phyloP scores from a whole-genome alignment of 1,140 invertebrate genomes.

The Papilio aristodemus region DNA sequence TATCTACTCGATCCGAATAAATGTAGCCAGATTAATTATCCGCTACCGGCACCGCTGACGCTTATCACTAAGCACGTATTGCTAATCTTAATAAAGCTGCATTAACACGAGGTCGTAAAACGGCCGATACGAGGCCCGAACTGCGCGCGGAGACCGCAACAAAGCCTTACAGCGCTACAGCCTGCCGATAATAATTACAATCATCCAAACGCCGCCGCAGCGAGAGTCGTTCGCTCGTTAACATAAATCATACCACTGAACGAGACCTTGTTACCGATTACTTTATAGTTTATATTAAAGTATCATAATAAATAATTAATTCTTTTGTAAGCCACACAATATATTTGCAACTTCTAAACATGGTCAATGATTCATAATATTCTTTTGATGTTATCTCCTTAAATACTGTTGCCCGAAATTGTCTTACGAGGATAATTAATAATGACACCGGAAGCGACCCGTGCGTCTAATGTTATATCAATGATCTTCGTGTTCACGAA shows the following conservation, averaged over 20 bases:
- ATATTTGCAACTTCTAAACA: too few relatives aligned
- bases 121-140: background rate
- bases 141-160: constrained; percentile 1
- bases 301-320: background rate
- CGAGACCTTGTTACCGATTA: background rate
- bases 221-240: background rate
- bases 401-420: too few relatives aligned
- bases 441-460: too few relatives aligned
- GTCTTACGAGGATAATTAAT: too few relatives aligned
- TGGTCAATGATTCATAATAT: too few relatives aligned
- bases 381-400: too few relatives aligned
- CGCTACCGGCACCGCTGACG: background rate
- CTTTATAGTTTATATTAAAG: background rate
- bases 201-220: background rate
- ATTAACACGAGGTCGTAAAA: constrained; percentile 41
- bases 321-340: too few relatives aligned
- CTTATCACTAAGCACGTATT: background rate
- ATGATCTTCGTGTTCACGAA: too few relatives aligned
- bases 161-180: background rate
- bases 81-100: constrained; percentile 51
- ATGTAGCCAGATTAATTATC: background rate
- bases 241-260: background rate
- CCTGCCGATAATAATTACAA: constrained; percentile 15
- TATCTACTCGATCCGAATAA: too few relatives aligned
- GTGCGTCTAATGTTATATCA: too few relatives aligned